A percentile compares a stretch with the other conserved stretches of the same genome.
phyloP scores from a whole-genome alignment of 2,113 vertebrate species.

The Oreochromis spilurus region DNA sequence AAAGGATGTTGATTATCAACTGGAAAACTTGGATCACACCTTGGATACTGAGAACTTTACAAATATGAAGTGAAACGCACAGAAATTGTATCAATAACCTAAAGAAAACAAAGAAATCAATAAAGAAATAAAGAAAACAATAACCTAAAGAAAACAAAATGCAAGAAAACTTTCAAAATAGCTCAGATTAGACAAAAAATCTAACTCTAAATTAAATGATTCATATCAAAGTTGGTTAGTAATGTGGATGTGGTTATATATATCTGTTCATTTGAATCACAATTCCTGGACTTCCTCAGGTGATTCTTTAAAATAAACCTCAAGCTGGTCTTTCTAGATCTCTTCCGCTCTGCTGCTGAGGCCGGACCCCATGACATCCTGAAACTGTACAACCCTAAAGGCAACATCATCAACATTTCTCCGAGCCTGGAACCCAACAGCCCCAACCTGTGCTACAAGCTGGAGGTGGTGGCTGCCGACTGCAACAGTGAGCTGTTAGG shows the following conservation, averaged over 20 bases:
- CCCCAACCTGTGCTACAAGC: constrained; percentile 66
- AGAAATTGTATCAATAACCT: background rate
- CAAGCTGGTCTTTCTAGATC: constrained; percentile 39
- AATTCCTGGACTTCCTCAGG: background rate
- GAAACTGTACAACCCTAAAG: constrained; percentile 76
- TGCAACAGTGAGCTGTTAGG: constrained; percentile 73
- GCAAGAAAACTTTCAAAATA: background rate
- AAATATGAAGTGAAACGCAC: background rate
- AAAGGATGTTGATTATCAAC: too few species aligned
- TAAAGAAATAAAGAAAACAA: too few species aligned
- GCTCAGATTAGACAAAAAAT: background rate
- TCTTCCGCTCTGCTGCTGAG: constrained; percentile 75
- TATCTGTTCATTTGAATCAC: background rate
- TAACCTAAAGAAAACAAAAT: background rate
- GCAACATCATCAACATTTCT: constrained; percentile 79
- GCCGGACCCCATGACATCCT: constrained; percentile 76
- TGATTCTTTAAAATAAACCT: background rate
- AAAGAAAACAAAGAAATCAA: background rate
- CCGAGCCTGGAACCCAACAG: constrained; percentile 68
- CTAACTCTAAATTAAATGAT: background rate
- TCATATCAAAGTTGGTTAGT: background rate
- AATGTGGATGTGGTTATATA: background rate
- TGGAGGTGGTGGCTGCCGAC: constrained; percentile 76
- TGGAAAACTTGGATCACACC: background rate
- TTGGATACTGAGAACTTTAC: background rate